A percentile compares a stretch with the other conserved stretches of the same genome.
Conservation (phyloP, 1,140 invertebrate genomes). For the Plutomurus gul region DNA sequence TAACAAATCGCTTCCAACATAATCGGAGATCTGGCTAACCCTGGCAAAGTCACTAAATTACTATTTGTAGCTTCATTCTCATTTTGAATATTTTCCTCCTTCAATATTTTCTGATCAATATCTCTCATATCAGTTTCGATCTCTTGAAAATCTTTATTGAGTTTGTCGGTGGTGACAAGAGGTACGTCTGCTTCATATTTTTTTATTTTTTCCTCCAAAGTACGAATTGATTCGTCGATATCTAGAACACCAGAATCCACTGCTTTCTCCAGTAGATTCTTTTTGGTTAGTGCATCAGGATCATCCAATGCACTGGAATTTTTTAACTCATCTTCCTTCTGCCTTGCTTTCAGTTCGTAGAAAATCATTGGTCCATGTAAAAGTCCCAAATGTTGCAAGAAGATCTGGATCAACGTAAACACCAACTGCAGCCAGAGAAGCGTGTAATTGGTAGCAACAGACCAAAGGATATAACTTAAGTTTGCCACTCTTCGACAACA, state of each 20-base stretch:
- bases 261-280: neutral
- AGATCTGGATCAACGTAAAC: neutral
- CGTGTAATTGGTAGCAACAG: slow-evolving; percentile 60
- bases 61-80: neutral
- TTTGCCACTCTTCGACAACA: slow-evolving; percentile 73
- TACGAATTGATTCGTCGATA: neutral
- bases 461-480: slow-evolving; percentile 74
- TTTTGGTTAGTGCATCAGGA: neutral
- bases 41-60: slow-evolving; percentile 25
- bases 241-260: neutral
- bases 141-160: neutral
- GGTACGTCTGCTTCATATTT: neutral
- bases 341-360: slow-evolving; percentile 34
- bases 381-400: slow-evolving; percentile 38
- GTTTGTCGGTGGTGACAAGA: neutral
- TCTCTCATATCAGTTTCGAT: neutral
- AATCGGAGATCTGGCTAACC: slow-evolving; percentile 57
- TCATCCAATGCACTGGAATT: neutral
- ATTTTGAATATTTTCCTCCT: slow-evolving; percentile 1
- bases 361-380: slow-evolving; percentile 49
- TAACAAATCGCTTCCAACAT: slow-evolving; percentile 71
- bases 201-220: slow-evolving; percentile 32
- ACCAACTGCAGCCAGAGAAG: slow-evolving; percentile 38
- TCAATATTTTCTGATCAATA: neutral
- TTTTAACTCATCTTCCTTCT: neutral